Conservation (phyloP, 2,797 vertebrate genomes). For the Aotus griseimembra region DNA sequence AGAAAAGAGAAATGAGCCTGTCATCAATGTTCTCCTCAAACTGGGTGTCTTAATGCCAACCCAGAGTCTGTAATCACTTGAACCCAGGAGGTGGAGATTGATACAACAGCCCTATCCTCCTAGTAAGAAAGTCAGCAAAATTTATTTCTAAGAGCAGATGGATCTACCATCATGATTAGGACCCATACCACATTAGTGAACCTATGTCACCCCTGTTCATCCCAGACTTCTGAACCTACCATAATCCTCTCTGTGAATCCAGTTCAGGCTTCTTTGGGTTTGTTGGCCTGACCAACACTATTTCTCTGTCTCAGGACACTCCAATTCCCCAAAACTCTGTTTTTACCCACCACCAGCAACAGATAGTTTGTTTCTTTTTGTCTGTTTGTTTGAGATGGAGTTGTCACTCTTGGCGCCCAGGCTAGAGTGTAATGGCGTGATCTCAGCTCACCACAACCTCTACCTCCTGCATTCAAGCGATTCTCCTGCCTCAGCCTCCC, state of each 20-base stretch:
- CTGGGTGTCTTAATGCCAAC: background rate
- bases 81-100: too few species aligned
- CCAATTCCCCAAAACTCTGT: background rate
- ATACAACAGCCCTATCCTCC: background rate
- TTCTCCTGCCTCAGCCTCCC: too few species aligned
- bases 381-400: too few species aligned
- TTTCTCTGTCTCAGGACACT: background rate
- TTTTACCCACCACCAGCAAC: background rate
- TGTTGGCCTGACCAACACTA: background rate
- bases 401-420: too few species aligned
- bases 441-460: too few species aligned
- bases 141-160: background rate
- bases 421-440: too few species aligned
- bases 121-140: background rate
- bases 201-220: background rate
- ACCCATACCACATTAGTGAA: background rate
- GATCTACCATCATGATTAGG: background rate
- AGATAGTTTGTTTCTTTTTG: background rate
- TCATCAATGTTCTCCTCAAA: background rate
- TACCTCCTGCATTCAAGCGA: too few species aligned
- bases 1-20: background rate
- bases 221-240: background rate
- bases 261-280: background rate
- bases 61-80: background rate
- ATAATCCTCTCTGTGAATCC: background rate